phyloP scores from a whole-genome alignment of 2,888 invertebrate genomes.

The Tolmerus cingulatus region DNA sequence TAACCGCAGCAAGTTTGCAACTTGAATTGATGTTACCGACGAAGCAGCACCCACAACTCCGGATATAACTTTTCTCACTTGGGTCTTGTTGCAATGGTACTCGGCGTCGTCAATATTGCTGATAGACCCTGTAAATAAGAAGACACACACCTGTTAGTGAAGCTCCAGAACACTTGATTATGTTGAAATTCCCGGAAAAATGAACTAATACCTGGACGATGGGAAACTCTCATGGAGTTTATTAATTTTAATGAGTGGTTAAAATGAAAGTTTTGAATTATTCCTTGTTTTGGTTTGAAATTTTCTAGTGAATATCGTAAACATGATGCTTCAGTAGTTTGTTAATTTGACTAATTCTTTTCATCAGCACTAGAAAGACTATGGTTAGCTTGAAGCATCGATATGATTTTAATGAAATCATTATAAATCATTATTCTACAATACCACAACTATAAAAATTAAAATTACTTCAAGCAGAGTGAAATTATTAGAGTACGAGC shows the following conservation, averaged over 20 bases:
- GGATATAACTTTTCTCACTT: constrained; percentile 85
- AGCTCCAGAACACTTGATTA: neutral
- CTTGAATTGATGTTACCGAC: constrained; percentile 95
- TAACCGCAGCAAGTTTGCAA: constrained; percentile 88
- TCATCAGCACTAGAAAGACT: neutral
- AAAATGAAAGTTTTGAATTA: neutral
- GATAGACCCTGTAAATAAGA: constrained; percentile 80
- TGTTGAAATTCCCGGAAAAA: neutral
- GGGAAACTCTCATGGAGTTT: neutral
- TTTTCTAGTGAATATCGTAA: neutral
- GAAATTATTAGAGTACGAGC: too few species aligned
- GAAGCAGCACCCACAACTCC: constrained; percentile 90
- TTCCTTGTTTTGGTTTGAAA: neutral
- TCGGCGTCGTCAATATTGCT: constrained; percentile 92
- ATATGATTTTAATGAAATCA: too few species aligned
- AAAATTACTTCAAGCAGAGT: too few species aligned
- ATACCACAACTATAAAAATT: too few species aligned
- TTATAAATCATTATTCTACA: too few species aligned
- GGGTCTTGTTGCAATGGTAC: constrained; percentile 83
- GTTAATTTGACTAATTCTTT: neutral
- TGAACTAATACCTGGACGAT: neutral
- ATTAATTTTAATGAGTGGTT: neutral
- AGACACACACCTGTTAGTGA: neutral
- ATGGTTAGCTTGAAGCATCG: too few species aligned
- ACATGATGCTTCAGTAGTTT: neutral